Evolutionary conservation across 2,113 vertebrate genomes (phyloP).

Genomic region (Madoqua kirkii): DNA sequence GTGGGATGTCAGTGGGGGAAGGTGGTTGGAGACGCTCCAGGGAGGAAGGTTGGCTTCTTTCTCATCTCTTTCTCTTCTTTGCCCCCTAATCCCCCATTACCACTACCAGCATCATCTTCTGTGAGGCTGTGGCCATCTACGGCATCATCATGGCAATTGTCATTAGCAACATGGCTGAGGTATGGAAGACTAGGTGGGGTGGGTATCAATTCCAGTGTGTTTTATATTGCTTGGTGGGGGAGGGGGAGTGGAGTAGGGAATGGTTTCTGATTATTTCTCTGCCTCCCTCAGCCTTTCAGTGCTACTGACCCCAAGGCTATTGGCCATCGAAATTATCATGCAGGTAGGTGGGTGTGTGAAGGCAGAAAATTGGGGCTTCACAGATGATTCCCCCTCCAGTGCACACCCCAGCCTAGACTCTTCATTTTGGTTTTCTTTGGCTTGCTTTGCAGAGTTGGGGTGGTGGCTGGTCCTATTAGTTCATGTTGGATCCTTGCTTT

Average conservation of each 20-base stretch:
- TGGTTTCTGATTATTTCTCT: conserved; percentile 25
- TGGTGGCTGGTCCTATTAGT: not conserved
- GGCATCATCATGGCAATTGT: conserved; percentile 99
- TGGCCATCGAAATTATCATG: conserved; percentile 93
- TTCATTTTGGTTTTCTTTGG: not conserved
- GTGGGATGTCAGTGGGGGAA: not conserved
- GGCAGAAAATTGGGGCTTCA: not conserved
- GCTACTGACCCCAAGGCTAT: conserved; percentile 92
- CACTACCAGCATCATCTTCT: conserved; percentile 94
- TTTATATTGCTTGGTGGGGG: not conserved
- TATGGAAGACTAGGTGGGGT: conserved; percentile 50
- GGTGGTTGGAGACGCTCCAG: not conserved
- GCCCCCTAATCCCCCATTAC: not conserved
- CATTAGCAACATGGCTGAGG: conserved; percentile 99
- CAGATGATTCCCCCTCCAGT: not conserved
- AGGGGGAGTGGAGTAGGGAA: not conserved
- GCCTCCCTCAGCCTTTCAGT: conserved; percentile 83
- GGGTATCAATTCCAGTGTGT: not conserved
- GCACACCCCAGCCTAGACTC: not conserved
- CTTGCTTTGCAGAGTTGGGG: not conserved
- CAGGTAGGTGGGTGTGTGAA: conserved; percentile 81
- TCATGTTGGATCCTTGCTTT: not conserved
- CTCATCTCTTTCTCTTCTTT: not conserved
- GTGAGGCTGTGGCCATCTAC: conserved; percentile 98
- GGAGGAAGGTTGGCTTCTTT: conserved; percentile 17